Evolutionary conservation across 2,888 invertebrate species (phyloP), one percentile per base, ranked within the genome.

Genomic region (Parascotia fuliginaria): DNA sequence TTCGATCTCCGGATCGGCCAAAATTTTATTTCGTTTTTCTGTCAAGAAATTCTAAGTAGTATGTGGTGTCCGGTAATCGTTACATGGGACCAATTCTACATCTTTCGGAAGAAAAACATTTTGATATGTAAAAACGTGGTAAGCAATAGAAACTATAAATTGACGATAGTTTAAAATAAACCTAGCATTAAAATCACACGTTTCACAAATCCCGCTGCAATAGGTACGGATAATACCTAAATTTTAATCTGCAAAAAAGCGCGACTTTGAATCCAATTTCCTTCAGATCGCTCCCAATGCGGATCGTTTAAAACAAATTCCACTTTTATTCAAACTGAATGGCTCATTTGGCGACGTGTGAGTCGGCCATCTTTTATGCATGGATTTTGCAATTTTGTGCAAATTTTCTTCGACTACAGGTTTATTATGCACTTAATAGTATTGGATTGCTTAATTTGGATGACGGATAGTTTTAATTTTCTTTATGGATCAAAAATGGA

Each of bases 341-440:
- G 51, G 34, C 43, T 55, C 64, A 67, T 70, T 66, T 61, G 31
- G 41, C 27, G 38, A 48, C 50, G 46, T 59, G 55, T 52, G 63
- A 59, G 53, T 46, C 19, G n/a, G 39, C 13, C 31, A 74, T 74
- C 56, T 73, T 67, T 65, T 60, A 75, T 75, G 65, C 65, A 74
- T 73, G 75, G 59, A 55, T 55, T 64, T 61, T 61, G 58, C 58
- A 59, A 60, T 55, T 50, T 47, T 37, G 42, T 39, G 41, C 31
- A 42, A 49, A 62, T 64, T 59, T 65, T 63, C n/a, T 56, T 53
- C 38, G 53, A 32, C 34, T 31, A 19, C 33, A 37, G 28, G 37
- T 55, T 56, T 52, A 62, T 43, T 31, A 50, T 54, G 36, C 45
- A 62, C 55, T 36, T 40, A 28, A 40, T 47, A 40, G 40, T 40